Evolutionary conservation across 2,113 vertebrate genomes (phyloP).

Genomic region (Balaenoptera acutorostrata): DNA sequence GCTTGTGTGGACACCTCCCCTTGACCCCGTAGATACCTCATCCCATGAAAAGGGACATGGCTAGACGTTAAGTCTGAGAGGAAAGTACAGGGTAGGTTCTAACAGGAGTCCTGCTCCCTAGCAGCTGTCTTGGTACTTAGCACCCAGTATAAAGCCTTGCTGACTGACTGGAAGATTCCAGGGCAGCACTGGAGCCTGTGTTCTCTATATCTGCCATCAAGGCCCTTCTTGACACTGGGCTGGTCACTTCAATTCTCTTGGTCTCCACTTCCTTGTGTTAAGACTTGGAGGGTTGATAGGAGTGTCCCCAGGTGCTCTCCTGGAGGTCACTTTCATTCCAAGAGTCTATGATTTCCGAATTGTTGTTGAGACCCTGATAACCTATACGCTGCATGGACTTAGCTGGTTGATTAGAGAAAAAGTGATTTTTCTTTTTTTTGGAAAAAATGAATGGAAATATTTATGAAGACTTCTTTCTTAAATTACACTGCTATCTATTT

Average conservation of each 20-base stretch:
- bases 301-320: background rate
- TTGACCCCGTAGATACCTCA: background rate
- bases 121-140: fast-evolving
- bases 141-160: background rate
- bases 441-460: background rate
- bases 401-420: background rate
- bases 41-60: background rate
- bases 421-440: background rate
- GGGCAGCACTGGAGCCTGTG: background rate
- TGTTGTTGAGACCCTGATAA: background rate
- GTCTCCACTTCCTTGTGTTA: background rate
- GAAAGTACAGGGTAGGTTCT: background rate
- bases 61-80: background rate
- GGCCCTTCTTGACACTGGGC: background rate
- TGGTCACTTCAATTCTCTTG: background rate
- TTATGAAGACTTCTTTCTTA: constrained; percentile 33
- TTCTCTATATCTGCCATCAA: background rate
- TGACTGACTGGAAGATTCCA: background rate
- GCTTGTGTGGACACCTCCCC: background rate
- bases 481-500: constrained; percentile 5
- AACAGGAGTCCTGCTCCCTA: background rate
- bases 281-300: background rate
- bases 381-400: background rate
- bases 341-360: background rate
- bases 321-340: background rate